Evolutionary conservation across 2,888 invertebrate species (phyloP).

Genomic region (Maniola hyperantus): DNA sequence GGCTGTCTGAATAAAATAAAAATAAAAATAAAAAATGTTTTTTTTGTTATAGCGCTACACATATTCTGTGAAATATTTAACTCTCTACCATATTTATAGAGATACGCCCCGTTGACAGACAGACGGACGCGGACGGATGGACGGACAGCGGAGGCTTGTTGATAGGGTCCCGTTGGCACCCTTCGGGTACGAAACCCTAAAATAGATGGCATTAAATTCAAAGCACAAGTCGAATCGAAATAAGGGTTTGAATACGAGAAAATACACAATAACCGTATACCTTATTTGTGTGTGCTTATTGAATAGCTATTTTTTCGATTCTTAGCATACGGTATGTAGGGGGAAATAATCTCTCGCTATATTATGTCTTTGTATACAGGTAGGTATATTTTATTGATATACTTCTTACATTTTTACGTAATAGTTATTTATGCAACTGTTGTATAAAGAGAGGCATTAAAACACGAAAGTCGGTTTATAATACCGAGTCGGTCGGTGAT

Average conservation of each 20-base stretch:
- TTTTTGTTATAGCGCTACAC: too few relatives aligned
- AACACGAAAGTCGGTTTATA: too few relatives aligned
- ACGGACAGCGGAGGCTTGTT: too few relatives aligned
- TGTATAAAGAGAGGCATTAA: too few relatives aligned
- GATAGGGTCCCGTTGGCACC: too few relatives aligned
- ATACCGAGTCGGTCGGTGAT: too few relatives aligned
- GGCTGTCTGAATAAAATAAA: too few relatives aligned
- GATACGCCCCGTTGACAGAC: too few relatives aligned
- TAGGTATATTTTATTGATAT: slow-evolving; percentile 23
- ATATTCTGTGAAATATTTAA: too few relatives aligned
- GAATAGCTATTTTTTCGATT: slow-evolving; percentile 45
- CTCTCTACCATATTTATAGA: too few relatives aligned
- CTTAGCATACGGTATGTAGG: slow-evolving; percentile 33
- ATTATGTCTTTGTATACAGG: slow-evolving; percentile 13
- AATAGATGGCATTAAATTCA: slow-evolving; percentile 48
- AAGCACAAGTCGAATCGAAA: slow-evolving; percentile 45
- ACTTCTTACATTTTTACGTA: neutral
- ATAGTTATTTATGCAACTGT: neutral
- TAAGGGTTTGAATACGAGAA: slow-evolving; percentile 46
- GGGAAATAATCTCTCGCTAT: slow-evolving; percentile 42
- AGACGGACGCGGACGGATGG: too few relatives aligned
- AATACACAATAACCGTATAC: slow-evolving; percentile 47
- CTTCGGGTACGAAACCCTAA: slow-evolving; percentile 13
- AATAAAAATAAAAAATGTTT: too few relatives aligned
- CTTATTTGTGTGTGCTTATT: slow-evolving; percentile 49